Base-by-base conservation (phyloP, 2,888 invertebrate species). In the Eupeodes luniger region DNA sequence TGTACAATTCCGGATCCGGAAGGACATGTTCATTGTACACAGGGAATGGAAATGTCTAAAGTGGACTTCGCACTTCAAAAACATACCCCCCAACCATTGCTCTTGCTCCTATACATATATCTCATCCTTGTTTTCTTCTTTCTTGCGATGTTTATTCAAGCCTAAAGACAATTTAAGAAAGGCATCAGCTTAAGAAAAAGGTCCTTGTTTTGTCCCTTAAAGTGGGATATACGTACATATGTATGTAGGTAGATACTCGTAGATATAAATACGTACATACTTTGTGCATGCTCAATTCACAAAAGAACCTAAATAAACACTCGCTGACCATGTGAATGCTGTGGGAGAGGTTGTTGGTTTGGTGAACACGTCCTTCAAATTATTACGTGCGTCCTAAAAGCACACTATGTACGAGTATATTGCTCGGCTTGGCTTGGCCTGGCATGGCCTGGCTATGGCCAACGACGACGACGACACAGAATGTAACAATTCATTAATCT, bases 401-500 rank as follows among this genome's bases (percentile, higher is more conserved):
- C 76, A 66, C n/a, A 44, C 66, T 47, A 47, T 47, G 10, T 10
- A 40, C 9, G 9, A 9, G 40, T 40, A 27, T 27, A 27, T 27
- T 27, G 27, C 27, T 27, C 27, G 27, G 27, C 27, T 27, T 40
- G 40, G 40, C 40, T 40, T 40, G 40, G 40, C 9, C 1, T 40
- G 40, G 40, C 40, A 0, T 40, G 40, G 40, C 40, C 40, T 40
- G 40, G 40, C 40, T 0, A 47, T 59, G 59, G 36, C 59, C 59
- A 59, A 59, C 51, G 84, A 87, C 80, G 84, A 59, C 51, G 83
- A 87, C 80, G 84, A 87, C 80, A 80, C 79, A 83, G 72, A 83
- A 80, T 83, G 86, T 87, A 84, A 87, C 87, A 87, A 87, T 87
- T 87, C 87, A 87, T 87, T 87, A 87, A 87, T 83, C 87, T 87